Conservation (phyloP, 2,888 invertebrate species). For the Drosophila multiciliata region DNA sequence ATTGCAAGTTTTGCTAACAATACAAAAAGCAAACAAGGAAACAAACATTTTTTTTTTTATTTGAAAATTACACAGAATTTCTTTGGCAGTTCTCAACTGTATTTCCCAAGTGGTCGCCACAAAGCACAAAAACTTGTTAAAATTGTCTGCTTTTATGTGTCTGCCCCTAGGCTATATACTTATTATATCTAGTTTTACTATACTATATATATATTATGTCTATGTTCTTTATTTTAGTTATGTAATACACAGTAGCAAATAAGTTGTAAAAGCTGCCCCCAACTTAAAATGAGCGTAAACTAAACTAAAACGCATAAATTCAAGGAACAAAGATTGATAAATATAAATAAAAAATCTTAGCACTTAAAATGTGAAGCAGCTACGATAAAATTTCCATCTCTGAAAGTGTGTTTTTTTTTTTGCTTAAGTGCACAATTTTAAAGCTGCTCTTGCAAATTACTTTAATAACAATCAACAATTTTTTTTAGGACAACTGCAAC, state of each 20-base stretch:
- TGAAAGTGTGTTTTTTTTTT: not conserved
- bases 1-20: slow-evolving; percentile 25
- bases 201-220: not conserved
- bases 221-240: slow-evolving; percentile 3
- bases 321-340: not conserved
- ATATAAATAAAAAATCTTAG: not conserved
- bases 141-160: slow-evolving; percentile 16
- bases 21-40: slow-evolving; percentile 1
- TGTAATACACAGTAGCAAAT: slow-evolving; percentile 10
- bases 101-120: slow-evolving; percentile 19
- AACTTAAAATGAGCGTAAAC: not conserved
- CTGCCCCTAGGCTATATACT: slow-evolving; percentile 4
- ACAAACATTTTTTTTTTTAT: slow-evolving; percentile 18
- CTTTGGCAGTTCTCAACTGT: slow-evolving; percentile 29
- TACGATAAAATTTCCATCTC: not conserved
- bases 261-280: not conserved
- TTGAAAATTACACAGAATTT: slow-evolving; percentile 38
- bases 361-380: not conserved
- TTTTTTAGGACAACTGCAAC: not conserved
- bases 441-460: not conserved
- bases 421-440: not conserved
- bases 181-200: not conserved
- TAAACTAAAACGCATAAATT: not conserved
- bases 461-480: not conserved
- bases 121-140: slow-evolving; percentile 35